Percentiles rank a stretch among this genome's conserved stretches.
Evolutionary conservation across 2,888 invertebrate species (phyloP).

Genomic region (Bruchidius siliquastri): DNA sequence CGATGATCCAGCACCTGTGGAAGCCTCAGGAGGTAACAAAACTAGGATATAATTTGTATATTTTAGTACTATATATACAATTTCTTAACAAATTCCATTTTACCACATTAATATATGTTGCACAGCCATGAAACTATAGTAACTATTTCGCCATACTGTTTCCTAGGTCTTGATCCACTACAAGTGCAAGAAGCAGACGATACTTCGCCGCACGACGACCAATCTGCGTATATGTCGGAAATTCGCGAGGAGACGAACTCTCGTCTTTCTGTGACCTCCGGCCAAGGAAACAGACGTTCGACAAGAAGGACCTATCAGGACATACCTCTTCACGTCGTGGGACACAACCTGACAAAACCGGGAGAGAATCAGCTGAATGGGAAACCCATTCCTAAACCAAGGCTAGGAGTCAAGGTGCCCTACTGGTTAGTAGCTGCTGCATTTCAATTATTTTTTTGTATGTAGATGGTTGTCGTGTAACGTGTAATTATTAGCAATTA

Average conservation of each 20-base stretch:
- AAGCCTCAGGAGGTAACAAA: background rate
- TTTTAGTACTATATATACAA: no score
- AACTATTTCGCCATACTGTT: background rate
- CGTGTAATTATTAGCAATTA: no score
- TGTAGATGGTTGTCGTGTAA: no score
- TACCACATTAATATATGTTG: no score
- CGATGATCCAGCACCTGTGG: background rate
- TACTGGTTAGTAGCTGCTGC: slow-evolving; percentile 25
- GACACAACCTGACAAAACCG: slow-evolving; percentile 45
- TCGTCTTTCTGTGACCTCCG: background rate
- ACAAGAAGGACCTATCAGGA: slow-evolving; percentile 9
- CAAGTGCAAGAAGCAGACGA: background rate
- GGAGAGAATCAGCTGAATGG: slow-evolving; percentile 40
- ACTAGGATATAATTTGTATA: background rate
- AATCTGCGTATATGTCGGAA: background rate
- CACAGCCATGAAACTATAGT: no score
- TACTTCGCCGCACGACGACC: background rate
- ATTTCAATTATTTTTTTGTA: background rate
- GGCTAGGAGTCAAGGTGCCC: slow-evolving; percentile 46
- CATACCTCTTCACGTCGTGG: slow-evolving; percentile 45
- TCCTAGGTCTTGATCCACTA: background rate
- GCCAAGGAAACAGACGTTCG: background rate
- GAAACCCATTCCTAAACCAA: slow-evolving; percentile 44
- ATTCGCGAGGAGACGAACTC: background rate
- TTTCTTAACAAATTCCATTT: no score